Base-by-base conservation (phyloP, 2,888 invertebrate genomes). In the Drosophila villosipedis region DNA sequence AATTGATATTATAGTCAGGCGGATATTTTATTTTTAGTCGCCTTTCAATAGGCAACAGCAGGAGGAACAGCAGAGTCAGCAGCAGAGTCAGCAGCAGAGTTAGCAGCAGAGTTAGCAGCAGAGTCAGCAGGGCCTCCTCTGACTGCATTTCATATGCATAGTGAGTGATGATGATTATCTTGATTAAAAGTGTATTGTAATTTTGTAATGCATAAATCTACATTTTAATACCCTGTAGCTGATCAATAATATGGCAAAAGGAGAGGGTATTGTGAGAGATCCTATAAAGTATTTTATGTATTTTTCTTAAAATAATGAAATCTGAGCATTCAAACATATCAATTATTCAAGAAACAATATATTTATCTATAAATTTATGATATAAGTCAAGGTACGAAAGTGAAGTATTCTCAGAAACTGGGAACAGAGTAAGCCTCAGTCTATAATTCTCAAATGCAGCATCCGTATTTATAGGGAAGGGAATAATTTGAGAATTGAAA, bases 1-100 rank as follows among this genome's bases (percentile, higher is more conserved):
- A 90, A 90, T 85, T 90, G 83, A 88, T 85, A 90, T 85, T 80
- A 85, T 85, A 76, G 85, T 90, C 83, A 85, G 72, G 80, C 85
- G 65, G 72, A 73, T 71, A 69, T 61, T 83, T 88, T 88, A 90
- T 90, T 85, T 85, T 88, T 85, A 88, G 84, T 84, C 64, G 66
- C 70, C 64, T 73, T 72, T 83, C 68, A 72, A 76, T 73, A 64
- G 75, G 62, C 64, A 39, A 37, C 60, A 43, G 30, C 33, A 33
- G 4, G 12, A 33, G 33, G 25, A 25, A 25, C 25, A 33, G 12
- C 6, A 6, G 6, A 28, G 28, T 28, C 39, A 41, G n/a, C n/a
- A 10, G n/a, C 9, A n/a, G 19, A 10, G 10, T 2, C 60, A 39
- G 33, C 33, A 33, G 12, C 33, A 33, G 33, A 30, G 30, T 30